Evolutionary conservation across 2,113 vertebrate genomes (phyloP).

Genomic region (Pseudois nayaur): DNA sequence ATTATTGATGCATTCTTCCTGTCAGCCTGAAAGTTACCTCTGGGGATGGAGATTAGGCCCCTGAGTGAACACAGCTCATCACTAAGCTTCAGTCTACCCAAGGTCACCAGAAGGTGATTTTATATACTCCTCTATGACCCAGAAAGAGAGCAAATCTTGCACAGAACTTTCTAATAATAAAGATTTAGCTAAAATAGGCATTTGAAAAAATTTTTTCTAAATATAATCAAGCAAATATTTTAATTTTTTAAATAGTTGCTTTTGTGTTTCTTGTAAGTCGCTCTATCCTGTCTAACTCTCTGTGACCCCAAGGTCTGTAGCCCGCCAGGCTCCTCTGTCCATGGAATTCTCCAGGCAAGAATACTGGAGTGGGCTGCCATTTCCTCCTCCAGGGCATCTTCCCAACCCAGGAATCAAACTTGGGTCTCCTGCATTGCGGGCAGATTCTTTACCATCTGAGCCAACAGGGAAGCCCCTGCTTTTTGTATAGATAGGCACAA

Average conservation of each 20-base stretch:
- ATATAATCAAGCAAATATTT: background rate
- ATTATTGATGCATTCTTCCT: background rate
- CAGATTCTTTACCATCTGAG: background rate
- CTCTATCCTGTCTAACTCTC: background rate
- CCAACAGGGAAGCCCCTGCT: background rate
- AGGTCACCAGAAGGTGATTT: background rate
- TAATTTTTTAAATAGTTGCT: background rate
- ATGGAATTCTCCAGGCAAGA: background rate
- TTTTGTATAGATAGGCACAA: background rate
- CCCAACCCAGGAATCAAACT: background rate
- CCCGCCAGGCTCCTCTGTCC: background rate
- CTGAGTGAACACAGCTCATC: accelerated
- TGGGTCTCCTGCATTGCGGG: background rate
- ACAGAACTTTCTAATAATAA: background rate
- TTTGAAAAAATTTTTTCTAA: background rate
- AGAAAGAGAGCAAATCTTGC: background rate
- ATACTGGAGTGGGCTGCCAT: background rate
- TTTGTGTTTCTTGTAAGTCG: background rate
- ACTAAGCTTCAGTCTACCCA: background rate
- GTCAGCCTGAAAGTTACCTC: background rate
- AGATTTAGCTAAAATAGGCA: background rate
- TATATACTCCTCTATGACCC: accelerated
- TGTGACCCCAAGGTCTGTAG: background rate
- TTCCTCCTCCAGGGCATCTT: background rate
- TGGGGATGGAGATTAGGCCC: background rate